These are phyloP conservation scores for Apostichopus japonicus DNA, from an alignment of 35 echinoderm and acorn worm genomes.

Conservation along the genomic window DNA sequence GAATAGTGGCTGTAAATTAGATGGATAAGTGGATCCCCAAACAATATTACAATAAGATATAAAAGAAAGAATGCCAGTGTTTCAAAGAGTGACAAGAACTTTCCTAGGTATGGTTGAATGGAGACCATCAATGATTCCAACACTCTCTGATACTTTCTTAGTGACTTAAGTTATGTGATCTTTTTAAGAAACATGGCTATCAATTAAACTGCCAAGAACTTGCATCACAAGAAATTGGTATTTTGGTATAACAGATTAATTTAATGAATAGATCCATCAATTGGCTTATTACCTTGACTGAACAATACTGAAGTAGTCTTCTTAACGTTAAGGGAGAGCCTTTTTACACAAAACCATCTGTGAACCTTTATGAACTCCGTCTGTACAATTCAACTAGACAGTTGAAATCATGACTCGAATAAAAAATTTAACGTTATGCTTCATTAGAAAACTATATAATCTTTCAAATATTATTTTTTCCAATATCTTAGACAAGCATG, in stretches of 20 bases:
- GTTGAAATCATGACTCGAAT: too few relatives aligned
- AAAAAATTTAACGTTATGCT: background rate
- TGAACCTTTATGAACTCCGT: background rate
- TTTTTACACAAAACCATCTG: background rate
- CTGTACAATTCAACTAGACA: too few relatives aligned
- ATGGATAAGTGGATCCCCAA: too few relatives aligned
- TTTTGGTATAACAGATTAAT: slow-evolving; percentile 1
- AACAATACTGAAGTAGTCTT: background rate
- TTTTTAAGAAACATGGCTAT: background rate
- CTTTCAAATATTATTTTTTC: slow-evolving; percentile 1
- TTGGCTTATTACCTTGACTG: background rate
- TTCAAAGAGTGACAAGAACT: background rate
- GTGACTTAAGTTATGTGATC: background rate
- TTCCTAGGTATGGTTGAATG: background rate
- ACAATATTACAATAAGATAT: too few relatives aligned
- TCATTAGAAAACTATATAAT: background rate
- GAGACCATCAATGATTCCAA: background rate
- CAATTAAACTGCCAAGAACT: slow-evolving; percentile 8
- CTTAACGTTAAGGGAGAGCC: background rate
- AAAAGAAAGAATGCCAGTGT: background rate
- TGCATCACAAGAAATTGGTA: background rate
- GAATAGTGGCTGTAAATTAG: too few relatives aligned
- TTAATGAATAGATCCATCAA: background rate
- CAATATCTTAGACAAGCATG: background rate
- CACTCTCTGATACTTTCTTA: background rate